phyloP scores from a whole-genome alignment of 2,113 vertebrate genomes.

The Ovis canadensis region DNA sequence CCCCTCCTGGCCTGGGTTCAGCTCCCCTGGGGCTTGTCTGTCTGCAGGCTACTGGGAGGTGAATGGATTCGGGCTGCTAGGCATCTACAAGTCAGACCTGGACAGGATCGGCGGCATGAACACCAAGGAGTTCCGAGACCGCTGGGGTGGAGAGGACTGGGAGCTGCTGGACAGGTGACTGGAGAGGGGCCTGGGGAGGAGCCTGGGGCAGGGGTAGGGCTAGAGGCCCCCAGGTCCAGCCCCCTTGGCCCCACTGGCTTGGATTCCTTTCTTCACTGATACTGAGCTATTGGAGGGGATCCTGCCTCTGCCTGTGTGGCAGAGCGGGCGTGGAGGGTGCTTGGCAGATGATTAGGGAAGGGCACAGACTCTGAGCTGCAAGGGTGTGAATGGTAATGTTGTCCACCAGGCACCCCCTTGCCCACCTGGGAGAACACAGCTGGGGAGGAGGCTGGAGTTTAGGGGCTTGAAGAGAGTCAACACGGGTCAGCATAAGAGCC shows the following conservation, averaged over 20 bases:
- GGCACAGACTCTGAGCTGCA: background rate
- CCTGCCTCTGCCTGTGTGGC: background rate
- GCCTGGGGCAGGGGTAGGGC: background rate
- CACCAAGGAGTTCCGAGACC: slow-evolving; percentile 89
- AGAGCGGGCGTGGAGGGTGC: background rate
- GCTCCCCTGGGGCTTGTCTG: background rate
- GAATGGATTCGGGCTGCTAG: slow-evolving; percentile 95
- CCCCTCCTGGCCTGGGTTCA: background rate
- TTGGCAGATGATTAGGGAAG: background rate
- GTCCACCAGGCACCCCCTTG: fast-evolving
- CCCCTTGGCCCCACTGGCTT: background rate
- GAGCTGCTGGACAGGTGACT: slow-evolving; percentile 94
- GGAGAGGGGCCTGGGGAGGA: background rate
- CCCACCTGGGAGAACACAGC: background rate
- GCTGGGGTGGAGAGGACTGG: slow-evolving; percentile 99
- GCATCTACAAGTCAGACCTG: slow-evolving; percentile 97
- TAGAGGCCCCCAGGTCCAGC: too few species aligned
- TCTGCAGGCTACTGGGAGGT: slow-evolving; percentile 95
- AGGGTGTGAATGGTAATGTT: background rate
- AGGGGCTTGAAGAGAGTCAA: background rate
- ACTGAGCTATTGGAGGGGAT: background rate
- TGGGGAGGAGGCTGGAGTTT: background rate
- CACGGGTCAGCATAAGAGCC: background rate
- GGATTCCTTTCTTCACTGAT: background rate
- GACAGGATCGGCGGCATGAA: slow-evolving; percentile 94